Percentiles rank a stretch among this genome's conserved stretches.
These are phyloP conservation scores for Idaea aversata DNA, from an alignment of 2,888 invertebrate species.

Conservation along the genomic window DNA sequence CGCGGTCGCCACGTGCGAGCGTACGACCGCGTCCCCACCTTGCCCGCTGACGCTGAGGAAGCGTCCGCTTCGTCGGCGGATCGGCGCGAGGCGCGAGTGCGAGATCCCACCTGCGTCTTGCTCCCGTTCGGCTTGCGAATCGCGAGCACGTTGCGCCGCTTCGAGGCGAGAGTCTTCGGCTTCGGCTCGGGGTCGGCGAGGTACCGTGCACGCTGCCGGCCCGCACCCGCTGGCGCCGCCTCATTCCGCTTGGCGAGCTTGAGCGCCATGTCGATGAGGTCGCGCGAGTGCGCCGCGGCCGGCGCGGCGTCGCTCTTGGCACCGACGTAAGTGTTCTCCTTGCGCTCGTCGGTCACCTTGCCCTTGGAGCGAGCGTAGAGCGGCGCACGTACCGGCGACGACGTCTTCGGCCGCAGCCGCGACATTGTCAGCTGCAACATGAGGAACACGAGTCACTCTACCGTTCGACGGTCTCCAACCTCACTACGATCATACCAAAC, in stretches of 20 bases:
- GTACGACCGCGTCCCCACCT: conserved; percentile 59
- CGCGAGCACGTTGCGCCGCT: conserved; percentile 65
- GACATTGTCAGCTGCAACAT: conserved; percentile 66
- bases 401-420: conserved; percentile 63
- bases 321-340: conserved; percentile 70
- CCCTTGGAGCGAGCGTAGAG: conserved; percentile 63
- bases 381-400: conserved; percentile 59
- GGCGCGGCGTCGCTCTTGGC: conserved; percentile 57
- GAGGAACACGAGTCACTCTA: conserved; percentile 8
- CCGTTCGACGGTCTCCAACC: not conserved
- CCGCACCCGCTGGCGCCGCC: conserved; percentile 41
- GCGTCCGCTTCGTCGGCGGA: conserved; percentile 59
- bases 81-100: conserved; percentile 49
- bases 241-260: conserved; percentile 60
- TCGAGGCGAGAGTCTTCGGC: conserved; percentile 57
- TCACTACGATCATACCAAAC: conserved; percentile 1
- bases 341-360: conserved; percentile 68
- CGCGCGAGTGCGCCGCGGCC: conserved; percentile 54
- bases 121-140: conserved; percentile 67
- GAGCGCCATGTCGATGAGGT: conserved; percentile 51
- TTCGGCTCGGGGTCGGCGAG: conserved; percentile 64
- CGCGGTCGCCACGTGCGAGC: conserved; percentile 38
- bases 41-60: conserved; percentile 44
- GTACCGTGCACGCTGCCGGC: conserved; percentile 53
- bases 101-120: conserved; percentile 59